Evolutionary conservation across 1,140 invertebrate species (phyloP), one percentile per base, ranked within the genome.

Genomic region (Neodiprion fabricii): DNA sequence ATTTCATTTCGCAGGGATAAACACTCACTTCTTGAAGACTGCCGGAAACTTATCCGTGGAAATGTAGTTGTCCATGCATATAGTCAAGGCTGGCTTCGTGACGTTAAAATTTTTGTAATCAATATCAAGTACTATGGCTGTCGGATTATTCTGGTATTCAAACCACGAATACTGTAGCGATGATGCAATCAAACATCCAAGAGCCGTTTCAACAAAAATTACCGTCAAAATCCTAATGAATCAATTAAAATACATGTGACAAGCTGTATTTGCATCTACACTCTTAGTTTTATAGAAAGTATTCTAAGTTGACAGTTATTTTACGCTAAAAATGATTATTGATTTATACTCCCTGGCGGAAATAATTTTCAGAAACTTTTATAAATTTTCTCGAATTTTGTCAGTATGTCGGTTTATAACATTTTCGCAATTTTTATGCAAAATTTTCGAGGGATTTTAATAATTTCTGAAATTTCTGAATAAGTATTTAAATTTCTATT

Each of bases 11-110:
- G 5, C 1, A 40, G 28, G 2, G 28, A 40, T 40, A 5, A 12
- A 0, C 4, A 47, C 67, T 70, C 79, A 81, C 80, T 75, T 81
- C 69, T 75, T 12, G 48, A 83, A 82, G 47, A 77, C 77, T 0
- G 50, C 12, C 5, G 76, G 49, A 67, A 82, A 75, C 9, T 78
- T 79, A 5, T 11, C 61, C 3, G 48, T 17, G 14, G 79, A 70
- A 7, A 81, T 47, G 53, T 48, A 53, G 8, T 67, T 14, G 1
- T 68, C 1, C 5, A 77, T 76, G 65, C 82, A 82, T 9, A 80
- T 48, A 9, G 79, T 67, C 7, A 78, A 4, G 2, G 79, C 66
- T 10, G 78, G 80, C 23, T 75, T 76, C 0, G 48, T 23, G 9
- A 80, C 28, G 10, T 12, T 14, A 9, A 79, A 82, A 9, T n/a